Evolutionary conservation across 2,113 vertebrate genomes (phyloP).

Genomic region (Thermophis baileyi): DNA sequence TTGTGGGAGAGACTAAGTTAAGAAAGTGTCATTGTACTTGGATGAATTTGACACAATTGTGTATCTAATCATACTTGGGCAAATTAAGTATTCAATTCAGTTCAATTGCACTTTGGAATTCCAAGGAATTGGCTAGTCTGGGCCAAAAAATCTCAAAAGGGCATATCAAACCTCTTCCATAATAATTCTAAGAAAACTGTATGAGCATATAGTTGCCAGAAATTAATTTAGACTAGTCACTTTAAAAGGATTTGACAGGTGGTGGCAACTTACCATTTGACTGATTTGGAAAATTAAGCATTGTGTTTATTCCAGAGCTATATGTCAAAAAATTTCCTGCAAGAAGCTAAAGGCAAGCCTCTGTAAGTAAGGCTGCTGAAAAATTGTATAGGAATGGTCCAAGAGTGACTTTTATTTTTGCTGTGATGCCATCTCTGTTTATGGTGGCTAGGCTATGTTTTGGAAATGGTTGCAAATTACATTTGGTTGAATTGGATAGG

Average conservation of each 20-base stretch:
- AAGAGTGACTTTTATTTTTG: neutral
- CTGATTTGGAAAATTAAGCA: neutral
- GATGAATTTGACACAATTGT: neutral
- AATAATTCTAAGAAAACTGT: neutral
- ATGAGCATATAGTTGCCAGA: neutral
- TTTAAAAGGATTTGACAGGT: neutral
- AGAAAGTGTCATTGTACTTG: neutral
- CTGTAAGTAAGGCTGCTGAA: neutral
- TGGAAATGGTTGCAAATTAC: neutral
- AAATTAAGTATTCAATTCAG: neutral
- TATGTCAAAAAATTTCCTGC: neutral
- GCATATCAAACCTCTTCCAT: neutral
- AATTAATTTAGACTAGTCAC: neutral
- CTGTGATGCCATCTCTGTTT: neutral
- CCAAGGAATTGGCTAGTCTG: neutral
- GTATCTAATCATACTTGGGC: neutral
- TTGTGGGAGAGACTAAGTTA: neutral
- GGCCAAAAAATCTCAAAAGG: neutral
- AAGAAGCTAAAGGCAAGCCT: neutral
- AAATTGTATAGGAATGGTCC: neutral
- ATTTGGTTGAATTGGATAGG: neutral
- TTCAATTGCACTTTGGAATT: neutral
- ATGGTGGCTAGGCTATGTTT: neutral
- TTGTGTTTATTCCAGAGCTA: neutral
- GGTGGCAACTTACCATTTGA: neutral